Evolutionary conservation across 2,888 invertebrate genomes (phyloP).

Genomic region (Tinea pellionella): DNA sequence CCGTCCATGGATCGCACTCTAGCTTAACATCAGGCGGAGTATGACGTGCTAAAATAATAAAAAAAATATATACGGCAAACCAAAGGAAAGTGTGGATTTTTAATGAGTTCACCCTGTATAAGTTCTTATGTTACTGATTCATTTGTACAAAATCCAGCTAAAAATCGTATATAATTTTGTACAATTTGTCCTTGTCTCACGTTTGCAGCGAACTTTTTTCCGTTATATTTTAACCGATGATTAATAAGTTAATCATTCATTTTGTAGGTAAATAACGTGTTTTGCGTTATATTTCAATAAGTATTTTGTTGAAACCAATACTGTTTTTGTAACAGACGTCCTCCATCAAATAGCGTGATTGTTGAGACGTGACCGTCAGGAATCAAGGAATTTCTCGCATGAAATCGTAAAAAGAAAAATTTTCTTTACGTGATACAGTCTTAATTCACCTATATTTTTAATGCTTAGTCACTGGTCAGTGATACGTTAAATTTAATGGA

Average conservation of each 20-base stretch:
- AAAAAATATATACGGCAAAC: not conserved
- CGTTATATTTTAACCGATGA: not conserved
- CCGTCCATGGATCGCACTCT: too few species aligned
- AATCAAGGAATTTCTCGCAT: conserved; percentile 30
- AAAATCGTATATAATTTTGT: not conserved
- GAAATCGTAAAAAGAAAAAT: conserved; percentile 24
- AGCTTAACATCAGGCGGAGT: too few species aligned
- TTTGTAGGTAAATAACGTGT: not conserved
- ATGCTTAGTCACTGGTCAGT: conserved; percentile 15
- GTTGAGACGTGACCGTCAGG: conserved; percentile 26
- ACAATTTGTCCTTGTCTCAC: not conserved
- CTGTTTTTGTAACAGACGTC: not conserved
- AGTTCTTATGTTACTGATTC: not conserved
- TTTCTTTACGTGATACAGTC: not conserved
- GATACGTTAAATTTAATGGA: conserved; percentile 12
- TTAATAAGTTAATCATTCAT: not conserved
- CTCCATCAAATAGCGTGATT: conserved; percentile 13
- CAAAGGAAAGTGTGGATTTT: too few species aligned
- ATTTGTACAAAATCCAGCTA: not conserved
- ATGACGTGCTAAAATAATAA: too few species aligned
- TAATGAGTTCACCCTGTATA: too few species aligned
- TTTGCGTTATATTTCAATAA: not conserved
- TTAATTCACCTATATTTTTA: conserved; percentile 12
- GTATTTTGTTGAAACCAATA: not conserved
- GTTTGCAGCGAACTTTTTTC: not conserved